phyloP scores from a whole-genome alignment of 2,113 vertebrate genomes.

The Paraplagusia blochii region DNA sequence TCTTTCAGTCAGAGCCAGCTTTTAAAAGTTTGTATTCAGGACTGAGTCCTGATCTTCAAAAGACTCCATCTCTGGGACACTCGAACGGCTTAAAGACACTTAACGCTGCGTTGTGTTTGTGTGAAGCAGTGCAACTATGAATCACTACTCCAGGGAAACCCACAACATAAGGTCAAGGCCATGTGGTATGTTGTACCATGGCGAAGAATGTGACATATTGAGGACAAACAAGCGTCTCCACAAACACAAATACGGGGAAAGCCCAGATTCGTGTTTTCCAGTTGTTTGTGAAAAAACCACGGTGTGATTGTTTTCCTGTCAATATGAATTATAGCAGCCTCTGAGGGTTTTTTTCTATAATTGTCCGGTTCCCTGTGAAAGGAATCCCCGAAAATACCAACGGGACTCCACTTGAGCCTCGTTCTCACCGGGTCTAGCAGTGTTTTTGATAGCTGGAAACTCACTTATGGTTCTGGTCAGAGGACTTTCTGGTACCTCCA shows the following conservation, averaged over 20 bases:
- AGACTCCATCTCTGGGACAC: background rate
- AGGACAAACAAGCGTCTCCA: slow-evolving; percentile 69
- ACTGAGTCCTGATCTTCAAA: background rate
- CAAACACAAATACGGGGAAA: slow-evolving; percentile 70
- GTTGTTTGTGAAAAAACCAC: slow-evolving; percentile 66
- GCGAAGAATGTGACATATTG: slow-evolving; percentile 68
- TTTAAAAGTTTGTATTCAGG: background rate
- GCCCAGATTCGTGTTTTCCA: slow-evolving; percentile 59
- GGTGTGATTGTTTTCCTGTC: slow-evolving; percentile 71
- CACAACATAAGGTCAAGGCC: slow-evolving; percentile 67
- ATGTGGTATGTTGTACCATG: slow-evolving; percentile 60
- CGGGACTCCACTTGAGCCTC: slow-evolving; percentile 11
- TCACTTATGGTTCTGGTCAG: no score
- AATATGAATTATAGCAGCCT: slow-evolving; percentile 57
- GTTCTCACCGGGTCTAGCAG: background rate
- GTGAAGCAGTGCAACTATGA: slow-evolving; percentile 31
- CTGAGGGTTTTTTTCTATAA: slow-evolving; percentile 33
- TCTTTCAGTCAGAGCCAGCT: background rate
- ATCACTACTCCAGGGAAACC: slow-evolving; percentile 55
- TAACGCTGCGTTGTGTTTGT: slow-evolving; percentile 16
- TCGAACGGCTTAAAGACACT: slow-evolving; percentile 9
- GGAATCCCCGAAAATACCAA: slow-evolving; percentile 35
- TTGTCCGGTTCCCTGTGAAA: slow-evolving; percentile 35
- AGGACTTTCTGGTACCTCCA: no score
- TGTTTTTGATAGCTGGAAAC: no score